These are phyloP conservation scores for Cherax destructor DNA, from an alignment of 1,140 invertebrate genomes.

Conservation along the genomic window DNA sequence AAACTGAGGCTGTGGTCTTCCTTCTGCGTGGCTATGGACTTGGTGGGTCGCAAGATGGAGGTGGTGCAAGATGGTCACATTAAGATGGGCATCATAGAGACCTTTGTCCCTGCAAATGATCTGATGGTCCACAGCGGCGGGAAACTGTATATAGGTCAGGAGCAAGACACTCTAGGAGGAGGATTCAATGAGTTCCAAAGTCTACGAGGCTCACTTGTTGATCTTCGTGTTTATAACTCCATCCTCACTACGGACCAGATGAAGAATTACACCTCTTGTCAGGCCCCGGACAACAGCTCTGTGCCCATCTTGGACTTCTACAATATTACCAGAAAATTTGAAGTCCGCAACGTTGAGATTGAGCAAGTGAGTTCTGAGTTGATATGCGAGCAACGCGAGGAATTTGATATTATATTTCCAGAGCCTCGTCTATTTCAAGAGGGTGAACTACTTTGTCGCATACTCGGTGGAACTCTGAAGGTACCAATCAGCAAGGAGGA, in stretches of 20 bases:
- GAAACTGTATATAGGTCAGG: constrained; percentile 37
- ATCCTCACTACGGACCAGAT: neutral
- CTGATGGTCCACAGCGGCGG: constrained; percentile 15
- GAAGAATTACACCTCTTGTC: constrained; percentile 20
- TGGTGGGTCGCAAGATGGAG: neutral
- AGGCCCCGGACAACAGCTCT: neutral
- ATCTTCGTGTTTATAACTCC: constrained; percentile 8
- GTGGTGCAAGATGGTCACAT: constrained; percentile 52
- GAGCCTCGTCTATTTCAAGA: constrained; percentile 38
- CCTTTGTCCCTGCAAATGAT: neutral
- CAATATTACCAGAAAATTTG: constrained; percentile 33
- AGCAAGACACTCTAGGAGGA: constrained; percentile 46
- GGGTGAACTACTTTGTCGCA: constrained; percentile 26
- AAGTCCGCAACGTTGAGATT: constrained; percentile 26
- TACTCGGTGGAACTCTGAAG: constrained; percentile 20
- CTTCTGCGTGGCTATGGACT: constrained; percentile 33
- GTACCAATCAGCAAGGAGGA: constrained; percentile 19
- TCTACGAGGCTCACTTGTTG: constrained; percentile 35
- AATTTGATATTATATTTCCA: constrained; percentile 36
- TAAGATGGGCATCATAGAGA: neutral
- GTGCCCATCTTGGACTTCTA: constrained; percentile 39
- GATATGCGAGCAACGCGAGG: neutral
- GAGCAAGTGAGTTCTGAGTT: neutral
- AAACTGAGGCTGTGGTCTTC: constrained; percentile 32
- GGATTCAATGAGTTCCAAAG: constrained; percentile 56